Evolutionary conservation across 2,113 vertebrate species (phyloP).

Genomic region (Cettia cetti): DNA sequence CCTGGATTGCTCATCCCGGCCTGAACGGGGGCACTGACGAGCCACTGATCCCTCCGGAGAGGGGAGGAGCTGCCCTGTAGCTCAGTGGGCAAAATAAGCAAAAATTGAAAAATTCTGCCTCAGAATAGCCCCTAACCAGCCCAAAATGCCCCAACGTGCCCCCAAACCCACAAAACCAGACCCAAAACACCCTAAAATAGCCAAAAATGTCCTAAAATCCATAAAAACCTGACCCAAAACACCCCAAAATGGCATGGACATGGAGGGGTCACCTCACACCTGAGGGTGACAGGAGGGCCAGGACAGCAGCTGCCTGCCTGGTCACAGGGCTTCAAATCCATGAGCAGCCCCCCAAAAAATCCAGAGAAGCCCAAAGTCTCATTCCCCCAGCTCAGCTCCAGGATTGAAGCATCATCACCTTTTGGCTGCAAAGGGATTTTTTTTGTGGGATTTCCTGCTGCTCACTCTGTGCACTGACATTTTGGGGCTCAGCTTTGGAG

Average conservation of each 20-base stretch:
- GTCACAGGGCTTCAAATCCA: not conserved
- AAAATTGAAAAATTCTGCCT: no score
- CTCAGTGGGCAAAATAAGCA: no score
- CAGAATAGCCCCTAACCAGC: no score
- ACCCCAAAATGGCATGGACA: no score
- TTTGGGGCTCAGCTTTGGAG: not conserved
- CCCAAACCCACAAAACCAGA: no score
- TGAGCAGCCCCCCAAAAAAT: not conserved
- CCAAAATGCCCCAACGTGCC: no score
- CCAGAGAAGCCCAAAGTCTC: fast-evolving
- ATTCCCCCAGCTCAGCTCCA: not conserved
- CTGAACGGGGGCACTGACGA: fast-evolving
- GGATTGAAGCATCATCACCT: not conserved
- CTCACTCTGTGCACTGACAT: fast-evolving
- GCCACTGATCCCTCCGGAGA: fast-evolving
- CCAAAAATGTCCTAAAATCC: no score
- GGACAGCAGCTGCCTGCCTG: not conserved
- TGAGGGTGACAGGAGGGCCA: not conserved
- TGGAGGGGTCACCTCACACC: not conserved
- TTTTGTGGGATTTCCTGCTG: not conserved
- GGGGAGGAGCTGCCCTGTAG: not conserved
- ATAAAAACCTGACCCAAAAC: no score
- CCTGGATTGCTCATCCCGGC: fast-evolving
- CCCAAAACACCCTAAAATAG: no score
- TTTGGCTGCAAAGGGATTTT: not conserved